Conservation (phyloP, 64 coral and sea anemone species). For the Cladopsammia gracilis region DNA sequence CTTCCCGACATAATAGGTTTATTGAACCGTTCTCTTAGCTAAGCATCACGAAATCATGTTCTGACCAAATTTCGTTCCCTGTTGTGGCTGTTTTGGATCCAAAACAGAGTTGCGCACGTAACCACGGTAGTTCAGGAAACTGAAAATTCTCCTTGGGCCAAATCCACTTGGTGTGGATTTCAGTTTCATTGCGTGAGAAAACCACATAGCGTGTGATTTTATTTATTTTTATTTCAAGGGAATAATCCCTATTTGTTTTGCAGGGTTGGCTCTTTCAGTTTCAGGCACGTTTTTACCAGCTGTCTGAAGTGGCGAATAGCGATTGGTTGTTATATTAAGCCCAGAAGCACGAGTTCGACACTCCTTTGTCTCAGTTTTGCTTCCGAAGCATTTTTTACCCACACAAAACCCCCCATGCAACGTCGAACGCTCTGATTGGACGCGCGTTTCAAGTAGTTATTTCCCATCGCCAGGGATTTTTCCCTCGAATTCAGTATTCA, state of each 20-base stretch:
- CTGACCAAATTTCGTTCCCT: background rate
- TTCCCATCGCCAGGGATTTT: background rate
- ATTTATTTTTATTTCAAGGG: background rate
- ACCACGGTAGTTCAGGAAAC: background rate
- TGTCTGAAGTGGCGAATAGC: background rate
- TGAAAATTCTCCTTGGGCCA: background rate
- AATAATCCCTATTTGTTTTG: background rate
- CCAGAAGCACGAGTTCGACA: background rate
- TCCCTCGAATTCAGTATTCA: background rate
- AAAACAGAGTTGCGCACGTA: background rate
- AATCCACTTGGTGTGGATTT: background rate
- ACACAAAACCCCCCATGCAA: background rate
- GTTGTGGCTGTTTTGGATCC: background rate
- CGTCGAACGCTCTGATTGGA: background rate
- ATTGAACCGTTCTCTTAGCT: background rate
- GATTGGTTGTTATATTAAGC: constrained; percentile 32
- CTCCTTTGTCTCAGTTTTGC: background rate
- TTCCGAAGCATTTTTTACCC: constrained; percentile 6
- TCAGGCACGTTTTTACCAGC: background rate
- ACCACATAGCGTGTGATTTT: background rate
- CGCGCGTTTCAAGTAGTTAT: background rate
- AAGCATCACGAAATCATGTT: background rate
- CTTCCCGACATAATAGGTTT: background rate
- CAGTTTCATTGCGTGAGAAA: constrained; percentile 3
- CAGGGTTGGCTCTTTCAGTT: background rate